Evolutionary conservation across 2,888 invertebrate species (phyloP).

Genomic region (Notocelia uddmanniana): DNA sequence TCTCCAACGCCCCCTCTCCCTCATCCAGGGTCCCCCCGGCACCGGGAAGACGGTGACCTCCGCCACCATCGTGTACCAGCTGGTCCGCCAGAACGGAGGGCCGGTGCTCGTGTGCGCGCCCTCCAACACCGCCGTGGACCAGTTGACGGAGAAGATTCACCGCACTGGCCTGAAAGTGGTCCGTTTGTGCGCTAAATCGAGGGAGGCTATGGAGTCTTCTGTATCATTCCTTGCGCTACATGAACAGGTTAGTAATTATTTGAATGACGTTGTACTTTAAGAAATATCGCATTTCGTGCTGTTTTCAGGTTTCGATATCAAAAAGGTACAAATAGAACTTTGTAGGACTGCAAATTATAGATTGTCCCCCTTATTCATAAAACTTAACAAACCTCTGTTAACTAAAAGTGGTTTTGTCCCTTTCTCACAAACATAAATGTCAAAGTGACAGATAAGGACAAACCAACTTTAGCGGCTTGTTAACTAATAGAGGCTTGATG

Average conservation of each 20-base stretch:
- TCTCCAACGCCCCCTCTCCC: conserved; percentile 96
- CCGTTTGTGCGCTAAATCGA: conserved; percentile 97
- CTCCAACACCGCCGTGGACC: conserved; percentile 99
- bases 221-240: conserved; percentile 98
- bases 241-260: conserved; percentile 84
- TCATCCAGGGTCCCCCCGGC: conserved; percentile 99
- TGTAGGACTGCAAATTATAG: too few relatives aligned
- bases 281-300: background rate
- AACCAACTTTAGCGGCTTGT: too few relatives aligned
- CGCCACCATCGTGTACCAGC: conserved; percentile 99
- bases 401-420: too few relatives aligned
- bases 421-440: too few relatives aligned
- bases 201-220: conserved; percentile 99
- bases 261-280: background rate
- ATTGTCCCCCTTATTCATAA: too few relatives aligned
- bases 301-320: too few relatives aligned
- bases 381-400: too few relatives aligned
- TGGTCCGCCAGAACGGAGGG: conserved; percentile 97
- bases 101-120: conserved; percentile 99
- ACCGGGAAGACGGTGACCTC: conserved; percentile 99
- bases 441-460: too few relatives aligned
- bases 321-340: too few relatives aligned
- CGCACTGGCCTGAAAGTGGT: conserved; percentile 97
- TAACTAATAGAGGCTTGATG: too few relatives aligned
- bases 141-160: conserved; percentile 99